Percentiles rank a stretch among this genome's conserved stretches.
Conservation (phyloP, 2,113 vertebrate genomes). For the Urocolius indicus region DNA sequence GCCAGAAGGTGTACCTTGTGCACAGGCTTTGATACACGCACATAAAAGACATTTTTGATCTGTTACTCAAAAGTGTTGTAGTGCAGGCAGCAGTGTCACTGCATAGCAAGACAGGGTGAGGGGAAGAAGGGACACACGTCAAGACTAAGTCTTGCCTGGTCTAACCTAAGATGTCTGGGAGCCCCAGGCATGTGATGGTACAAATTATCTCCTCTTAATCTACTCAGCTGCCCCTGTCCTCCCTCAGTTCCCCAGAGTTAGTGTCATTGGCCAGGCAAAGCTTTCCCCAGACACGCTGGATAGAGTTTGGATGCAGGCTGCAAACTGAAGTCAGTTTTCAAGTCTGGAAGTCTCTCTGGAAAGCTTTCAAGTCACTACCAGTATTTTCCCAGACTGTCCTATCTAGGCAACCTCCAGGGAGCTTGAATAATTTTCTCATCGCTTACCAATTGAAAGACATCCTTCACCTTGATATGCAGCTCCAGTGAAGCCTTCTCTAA, state of each 20-base stretch:
- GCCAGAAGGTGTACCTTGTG: not conserved
- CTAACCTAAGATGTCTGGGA: not conserved
- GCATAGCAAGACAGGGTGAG: no score
- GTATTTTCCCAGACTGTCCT: not conserved
- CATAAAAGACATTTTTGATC: not conserved
- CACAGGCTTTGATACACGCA: not conserved
- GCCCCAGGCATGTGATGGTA: fast-evolving
- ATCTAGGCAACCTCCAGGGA: not conserved
- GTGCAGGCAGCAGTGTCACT: not conserved
- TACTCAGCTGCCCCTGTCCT: not conserved
- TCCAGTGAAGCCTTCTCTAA: not conserved
- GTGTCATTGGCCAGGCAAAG: not conserved
- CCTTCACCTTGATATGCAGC: slow-evolving; percentile 24
- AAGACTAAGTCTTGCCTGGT: not conserved
- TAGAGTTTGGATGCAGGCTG: not conserved
- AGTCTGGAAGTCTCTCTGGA: slow-evolving; percentile 32
- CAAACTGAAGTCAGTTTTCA: slow-evolving; percentile 5
- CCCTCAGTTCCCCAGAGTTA: not conserved
- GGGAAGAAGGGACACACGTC: not conserved
- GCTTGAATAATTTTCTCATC: slow-evolving; percentile 2
- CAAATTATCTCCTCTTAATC: not conserved
- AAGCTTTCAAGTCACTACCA: not conserved
- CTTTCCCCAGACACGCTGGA: not conserved
- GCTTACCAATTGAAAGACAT: slow-evolving; percentile 34
- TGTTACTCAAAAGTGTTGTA: not conserved